These are phyloP conservation scores for Brassicogethes aeneus DNA, from an alignment of 2,888 invertebrate genomes.

Conservation along the genomic window DNA sequence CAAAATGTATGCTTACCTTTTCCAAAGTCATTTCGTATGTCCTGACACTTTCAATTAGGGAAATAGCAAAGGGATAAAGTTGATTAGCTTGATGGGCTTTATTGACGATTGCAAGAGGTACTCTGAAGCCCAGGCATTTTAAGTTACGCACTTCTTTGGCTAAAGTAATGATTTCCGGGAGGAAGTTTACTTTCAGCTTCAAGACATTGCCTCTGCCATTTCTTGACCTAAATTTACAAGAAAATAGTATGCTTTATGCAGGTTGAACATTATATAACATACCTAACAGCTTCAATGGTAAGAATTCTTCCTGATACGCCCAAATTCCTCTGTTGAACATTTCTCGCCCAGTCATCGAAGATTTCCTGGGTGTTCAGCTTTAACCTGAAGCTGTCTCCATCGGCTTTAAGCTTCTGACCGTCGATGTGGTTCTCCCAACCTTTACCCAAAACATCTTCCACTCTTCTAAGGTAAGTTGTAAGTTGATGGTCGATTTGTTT, in stretches of 20 bases:
- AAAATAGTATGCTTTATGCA: no score
- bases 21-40: slow-evolving; percentile 96
- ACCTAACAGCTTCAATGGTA: slow-evolving; percentile 78
- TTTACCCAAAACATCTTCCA: slow-evolving; percentile 96
- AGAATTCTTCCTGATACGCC: slow-evolving; percentile 93
- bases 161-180: slow-evolving; percentile 95
- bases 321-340: slow-evolving; percentile 87
- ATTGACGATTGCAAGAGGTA: slow-evolving; percentile 96
- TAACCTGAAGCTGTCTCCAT: slow-evolving; percentile 94
- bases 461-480: slow-evolving; percentile 89
- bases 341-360: slow-evolving; percentile 96
- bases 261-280: no score
- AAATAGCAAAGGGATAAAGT: slow-evolving; percentile 97
- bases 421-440: slow-evolving; percentile 99
- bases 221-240: no score
- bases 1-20: slow-evolving; percentile 73
- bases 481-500: slow-evolving; percentile 97
- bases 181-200: slow-evolving; percentile 87
- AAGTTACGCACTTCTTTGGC: slow-evolving; percentile 97
- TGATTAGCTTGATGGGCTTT: slow-evolving; percentile 99
- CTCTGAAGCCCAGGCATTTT: slow-evolving; percentile 91
- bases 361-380: slow-evolving; percentile 96
- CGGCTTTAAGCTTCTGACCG: slow-evolving; percentile 93
- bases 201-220: slow-evolving; percentile 77
- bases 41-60: slow-evolving; percentile 92